Conservation (phyloP, 2,888 invertebrate species). For the Eristalis arbustorum region DNA sequence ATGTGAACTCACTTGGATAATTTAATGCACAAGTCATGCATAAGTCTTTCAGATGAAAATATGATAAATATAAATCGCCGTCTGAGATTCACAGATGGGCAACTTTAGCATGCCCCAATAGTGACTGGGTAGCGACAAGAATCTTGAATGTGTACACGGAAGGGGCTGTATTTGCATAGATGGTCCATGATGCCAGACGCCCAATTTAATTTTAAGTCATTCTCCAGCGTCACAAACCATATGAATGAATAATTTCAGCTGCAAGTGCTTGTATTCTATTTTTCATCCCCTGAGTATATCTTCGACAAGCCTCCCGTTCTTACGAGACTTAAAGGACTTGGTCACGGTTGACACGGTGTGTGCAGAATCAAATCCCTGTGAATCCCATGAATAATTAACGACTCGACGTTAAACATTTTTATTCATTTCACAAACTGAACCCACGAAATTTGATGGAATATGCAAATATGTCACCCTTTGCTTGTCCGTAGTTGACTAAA, state of each 20-base stretch:
- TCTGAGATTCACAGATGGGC: not conserved
- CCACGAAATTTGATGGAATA: not conserved
- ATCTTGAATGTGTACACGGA: not conserved
- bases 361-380: not conserved
- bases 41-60: not conserved
- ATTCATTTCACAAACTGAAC: not conserved
- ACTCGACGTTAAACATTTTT: not conserved
- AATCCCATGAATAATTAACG: not conserved
- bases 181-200: not conserved
- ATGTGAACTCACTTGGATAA: not conserved
- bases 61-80: not conserved
- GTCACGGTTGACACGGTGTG: not conserved
- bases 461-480: not conserved
- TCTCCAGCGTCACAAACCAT: not conserved
- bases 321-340: not conserved
- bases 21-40: not conserved
- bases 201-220: not conserved
- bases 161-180: not conserved
- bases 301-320: not conserved
- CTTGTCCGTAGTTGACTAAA: not conserved
- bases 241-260: not conserved
- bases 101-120: not conserved
- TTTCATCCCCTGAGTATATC: not conserved
- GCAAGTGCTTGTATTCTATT: not conserved
- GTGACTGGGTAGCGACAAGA: not conserved